Percentiles rank a stretch among this genome's conserved stretches.
phyloP scores from a whole-genome alignment of 2,888 invertebrate genomes.

The Cryptocheilus praepositus region DNA sequence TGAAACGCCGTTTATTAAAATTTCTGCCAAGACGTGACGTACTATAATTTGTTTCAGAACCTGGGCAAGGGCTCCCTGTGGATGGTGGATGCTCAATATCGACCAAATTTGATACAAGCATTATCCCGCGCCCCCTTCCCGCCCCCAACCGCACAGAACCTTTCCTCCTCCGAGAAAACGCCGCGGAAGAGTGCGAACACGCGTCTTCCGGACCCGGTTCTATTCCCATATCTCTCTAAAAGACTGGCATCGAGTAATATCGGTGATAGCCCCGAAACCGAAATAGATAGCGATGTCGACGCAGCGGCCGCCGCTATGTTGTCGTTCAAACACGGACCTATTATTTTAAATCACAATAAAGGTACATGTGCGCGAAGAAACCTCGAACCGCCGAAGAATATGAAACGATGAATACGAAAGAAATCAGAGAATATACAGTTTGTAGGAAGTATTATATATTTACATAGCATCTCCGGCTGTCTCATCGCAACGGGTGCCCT shows the following conservation, averaged over 20 bases:
- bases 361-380: conserved; percentile 53
- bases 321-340: conserved; percentile 90
- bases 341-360: conserved; percentile 77
- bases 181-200: conserved; percentile 66
- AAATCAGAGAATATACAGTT: not conserved
- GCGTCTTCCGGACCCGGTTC: conserved; percentile 83
- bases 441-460: not conserved
- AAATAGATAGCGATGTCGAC: conserved; percentile 80
- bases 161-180: conserved; percentile 67
- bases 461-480: not conserved
- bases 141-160: conserved; percentile 73
- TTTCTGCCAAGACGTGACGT: not conserved
- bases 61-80: conserved; percentile 96
- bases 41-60: conserved; percentile 78
- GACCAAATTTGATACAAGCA: conserved; percentile 92
- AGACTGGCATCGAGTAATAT: conserved; percentile 77
- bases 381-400: too few species aligned
- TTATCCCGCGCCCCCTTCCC: conserved; percentile 92
- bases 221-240: conserved; percentile 90
- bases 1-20: conserved; percentile 8
- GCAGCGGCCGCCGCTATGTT: conserved; percentile 91
- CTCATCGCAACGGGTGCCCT: too few species aligned
- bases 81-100: conserved; percentile 95
- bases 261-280: conserved; percentile 75
- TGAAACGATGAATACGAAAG: not conserved